A percentile compares a stretch with the other conserved stretches of the same genome.
Evolutionary conservation across 2,113 vertebrate species (phyloP).

Genomic region (Zosterops borbonicus): DNA sequence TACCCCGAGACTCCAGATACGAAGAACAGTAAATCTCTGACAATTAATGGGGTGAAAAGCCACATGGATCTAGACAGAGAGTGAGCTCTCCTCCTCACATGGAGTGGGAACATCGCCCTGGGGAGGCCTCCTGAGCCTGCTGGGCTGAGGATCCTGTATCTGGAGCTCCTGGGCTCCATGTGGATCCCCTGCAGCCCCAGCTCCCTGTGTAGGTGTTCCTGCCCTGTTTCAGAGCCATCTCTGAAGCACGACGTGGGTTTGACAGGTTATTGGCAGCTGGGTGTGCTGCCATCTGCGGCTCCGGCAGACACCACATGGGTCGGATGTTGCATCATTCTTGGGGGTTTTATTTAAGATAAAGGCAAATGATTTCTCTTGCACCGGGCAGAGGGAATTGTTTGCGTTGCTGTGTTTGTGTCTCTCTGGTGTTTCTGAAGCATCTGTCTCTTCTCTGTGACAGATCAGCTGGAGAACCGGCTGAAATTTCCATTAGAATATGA

Average conservation of each 20-base stretch:
- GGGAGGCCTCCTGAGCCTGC: rapidly evolving
- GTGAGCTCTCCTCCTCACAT: rapidly evolving
- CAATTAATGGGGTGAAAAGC: neutral
- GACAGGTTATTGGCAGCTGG: neutral
- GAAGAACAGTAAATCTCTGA: neutral
- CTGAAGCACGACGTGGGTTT: neutral
- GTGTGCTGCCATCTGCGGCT: neutral
- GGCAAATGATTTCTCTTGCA: neutral
- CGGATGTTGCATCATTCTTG: neutral
- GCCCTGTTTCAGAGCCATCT: neutral
- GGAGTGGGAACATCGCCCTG: rapidly evolving
- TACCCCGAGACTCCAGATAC: neutral
- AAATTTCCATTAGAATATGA: neutral
- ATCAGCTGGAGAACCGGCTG: neutral
- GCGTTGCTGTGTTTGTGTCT: neutral
- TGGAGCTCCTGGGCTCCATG: neutral
- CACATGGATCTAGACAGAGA: rapidly evolving
- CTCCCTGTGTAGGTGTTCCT: neutral
- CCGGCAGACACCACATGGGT: neutral
- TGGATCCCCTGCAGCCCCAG: neutral
- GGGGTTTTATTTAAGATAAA: neutral
- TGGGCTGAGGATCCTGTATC: neutral
- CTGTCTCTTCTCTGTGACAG: neutral
- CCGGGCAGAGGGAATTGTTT: neutral
- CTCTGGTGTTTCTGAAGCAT: neutral